These are phyloP conservation scores for Cisticola juncidis DNA, from an alignment of 2,113 vertebrate genomes.

Conservation along the genomic window DNA sequence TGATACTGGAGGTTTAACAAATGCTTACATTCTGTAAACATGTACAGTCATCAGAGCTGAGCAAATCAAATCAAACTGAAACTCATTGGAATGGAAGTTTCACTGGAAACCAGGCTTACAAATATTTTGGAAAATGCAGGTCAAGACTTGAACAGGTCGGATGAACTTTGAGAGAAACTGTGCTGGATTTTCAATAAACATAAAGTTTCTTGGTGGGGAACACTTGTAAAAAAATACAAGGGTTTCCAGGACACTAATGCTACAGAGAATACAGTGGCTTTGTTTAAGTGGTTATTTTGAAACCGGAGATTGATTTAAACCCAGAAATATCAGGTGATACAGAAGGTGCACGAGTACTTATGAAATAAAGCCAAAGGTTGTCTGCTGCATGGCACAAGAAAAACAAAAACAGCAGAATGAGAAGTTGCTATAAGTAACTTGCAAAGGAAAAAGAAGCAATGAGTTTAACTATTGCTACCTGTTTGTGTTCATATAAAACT, in stretches of 20 bases:
- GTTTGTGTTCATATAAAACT: not conserved
- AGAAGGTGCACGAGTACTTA: not conserved
- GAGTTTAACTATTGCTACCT: not conserved
- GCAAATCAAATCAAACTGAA: not conserved
- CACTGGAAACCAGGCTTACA: not conserved
- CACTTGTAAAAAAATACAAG: not conserved
- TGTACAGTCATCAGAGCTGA: not conserved
- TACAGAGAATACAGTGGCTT: not conserved
- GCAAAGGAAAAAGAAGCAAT: not conserved
- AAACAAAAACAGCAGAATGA: not conserved
- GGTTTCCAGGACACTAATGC: not conserved
- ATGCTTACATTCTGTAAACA: not conserved
- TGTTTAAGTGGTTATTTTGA: not conserved
- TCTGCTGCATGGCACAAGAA: not conserved
- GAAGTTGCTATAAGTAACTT: not conserved
- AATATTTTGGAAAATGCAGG: not conserved
- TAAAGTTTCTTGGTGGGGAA: not conserved
- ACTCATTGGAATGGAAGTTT: not conserved
- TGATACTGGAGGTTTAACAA: not conserved
- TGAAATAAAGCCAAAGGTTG: not conserved
- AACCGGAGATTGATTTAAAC: not conserved
- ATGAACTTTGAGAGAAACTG: not conserved
- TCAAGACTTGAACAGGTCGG: not conserved
- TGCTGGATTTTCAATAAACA: not conserved
- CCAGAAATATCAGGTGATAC: not conserved